Evolutionary conservation across 2,113 vertebrate genomes (phyloP).

Genomic region (Peucedramus taeniatus): DNA sequence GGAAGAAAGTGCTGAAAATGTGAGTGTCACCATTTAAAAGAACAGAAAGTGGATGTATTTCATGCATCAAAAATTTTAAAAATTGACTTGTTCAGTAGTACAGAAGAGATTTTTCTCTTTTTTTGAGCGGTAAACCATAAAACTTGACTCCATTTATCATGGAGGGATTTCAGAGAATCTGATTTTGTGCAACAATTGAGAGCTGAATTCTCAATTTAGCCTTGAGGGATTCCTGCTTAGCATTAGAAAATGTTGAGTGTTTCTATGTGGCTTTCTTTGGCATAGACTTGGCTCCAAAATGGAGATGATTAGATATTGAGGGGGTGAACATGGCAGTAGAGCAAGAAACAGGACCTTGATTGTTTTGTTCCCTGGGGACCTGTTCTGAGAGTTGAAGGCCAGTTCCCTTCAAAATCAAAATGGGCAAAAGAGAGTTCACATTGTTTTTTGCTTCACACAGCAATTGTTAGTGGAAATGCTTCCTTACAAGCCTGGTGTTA

Average conservation of each 20-base stretch:
- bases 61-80: background rate
- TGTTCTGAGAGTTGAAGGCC: background rate
- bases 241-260: background rate
- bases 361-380: background rate
- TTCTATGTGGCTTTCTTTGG: background rate
- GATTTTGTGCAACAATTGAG: background rate
- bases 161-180: background rate
- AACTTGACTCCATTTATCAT: background rate
- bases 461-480: background rate
- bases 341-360: background rate
- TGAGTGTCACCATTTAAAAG: conserved; percentile 67
- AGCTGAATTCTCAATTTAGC: background rate
- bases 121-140: background rate
- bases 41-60: background rate
- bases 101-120: background rate
- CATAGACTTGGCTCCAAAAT: background rate
- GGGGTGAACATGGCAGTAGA: background rate
- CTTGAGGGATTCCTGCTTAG: background rate
- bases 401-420: background rate
- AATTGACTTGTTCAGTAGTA: background rate
- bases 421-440: background rate
- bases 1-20: conserved; percentile 98
- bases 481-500: background rate
- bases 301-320: background rate
- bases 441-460: background rate